Evolutionary conservation across 1,140 invertebrate species (phyloP), one percentile per base, ranked within the genome.

Genomic region (Melipona quadrifasciata): DNA sequence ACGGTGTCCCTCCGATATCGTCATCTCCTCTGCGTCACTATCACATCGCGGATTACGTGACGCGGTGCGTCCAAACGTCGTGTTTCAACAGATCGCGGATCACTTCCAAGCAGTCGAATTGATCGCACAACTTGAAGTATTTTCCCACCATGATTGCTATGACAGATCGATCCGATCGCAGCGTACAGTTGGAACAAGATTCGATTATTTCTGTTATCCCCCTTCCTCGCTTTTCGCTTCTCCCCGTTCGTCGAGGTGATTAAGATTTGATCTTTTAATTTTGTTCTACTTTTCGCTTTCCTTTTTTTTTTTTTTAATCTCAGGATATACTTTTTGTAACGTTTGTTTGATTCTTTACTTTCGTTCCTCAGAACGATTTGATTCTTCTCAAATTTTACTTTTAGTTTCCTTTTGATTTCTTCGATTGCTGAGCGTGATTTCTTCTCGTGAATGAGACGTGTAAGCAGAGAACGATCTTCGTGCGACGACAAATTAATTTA

Each of bases 1-100:
- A 55, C 39, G 47, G 58, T 76, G 80, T 19, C 47, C 75, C 75
- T 64, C 82, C 87, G 67, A 65, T 57, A 55, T 80, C 67, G 68
- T 79, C 78, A 64, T 80, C 64, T 53, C 74, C 55, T 55, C 27
- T 51, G 61, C 24, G 19, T 17, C 55, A 65, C 17, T 57, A 34
- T 80, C 84, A 86, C 77, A 76, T 76, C 73, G 27, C 73, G 64
- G 39, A 51, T 57, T 74, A 84, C 17, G 77, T 68, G 24, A n/a
- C 31, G 21, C 78, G 51, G 58, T 80, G 51, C 68, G 77, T 80
- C 83, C 83, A 80, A 14, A 65, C 70, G 14, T 73, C 51, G 70
- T 47, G 21, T 19, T 55, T 65, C 17, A 27, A 57, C 51, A 27
- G 51, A 1, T 64, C 31, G 39, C 75, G 17, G 19, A 14, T 16